Conservation (phyloP, 1,140 invertebrate species). For the Papilio dardanus region DNA sequence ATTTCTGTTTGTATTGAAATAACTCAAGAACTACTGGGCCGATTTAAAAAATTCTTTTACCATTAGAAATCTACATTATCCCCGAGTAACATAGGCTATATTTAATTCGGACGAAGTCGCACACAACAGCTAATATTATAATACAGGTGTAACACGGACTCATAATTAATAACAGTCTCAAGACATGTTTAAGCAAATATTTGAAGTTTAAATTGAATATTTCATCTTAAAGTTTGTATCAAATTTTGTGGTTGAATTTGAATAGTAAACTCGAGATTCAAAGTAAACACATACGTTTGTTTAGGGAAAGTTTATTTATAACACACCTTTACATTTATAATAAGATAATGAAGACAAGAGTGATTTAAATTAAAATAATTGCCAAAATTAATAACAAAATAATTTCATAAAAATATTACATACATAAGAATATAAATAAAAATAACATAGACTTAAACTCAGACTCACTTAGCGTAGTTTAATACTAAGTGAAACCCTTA, state of each 20-base stretch:
- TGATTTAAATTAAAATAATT: neutral
- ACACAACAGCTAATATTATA: no score
- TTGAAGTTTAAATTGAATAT: neutral
- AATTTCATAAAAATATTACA: no score
- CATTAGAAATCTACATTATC: no score
- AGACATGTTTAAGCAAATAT: neutral
- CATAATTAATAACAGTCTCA: neutral
- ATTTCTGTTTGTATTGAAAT: no score
- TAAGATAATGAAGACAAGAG: neutral
- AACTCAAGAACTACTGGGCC: no score
- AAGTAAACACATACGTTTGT: constrained; percentile 20
- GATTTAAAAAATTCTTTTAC: no score
- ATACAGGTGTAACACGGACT: neutral
- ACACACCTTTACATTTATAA: neutral
- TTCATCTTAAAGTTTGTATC: constrained; percentile 18
- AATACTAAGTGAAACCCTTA: no score
- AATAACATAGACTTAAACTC: no score
- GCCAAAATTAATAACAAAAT: neutral
- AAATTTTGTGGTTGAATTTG: constrained; percentile 25
- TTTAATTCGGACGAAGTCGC: no score
- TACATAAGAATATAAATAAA: no score
- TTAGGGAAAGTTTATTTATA: constrained; percentile 18
- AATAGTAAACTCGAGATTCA: constrained; percentile 8
- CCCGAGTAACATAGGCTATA: no score
- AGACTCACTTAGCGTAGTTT: no score